Conservation (phyloP, 2,888 invertebrate genomes). For the Leptodirus hochenwartii region DNA sequence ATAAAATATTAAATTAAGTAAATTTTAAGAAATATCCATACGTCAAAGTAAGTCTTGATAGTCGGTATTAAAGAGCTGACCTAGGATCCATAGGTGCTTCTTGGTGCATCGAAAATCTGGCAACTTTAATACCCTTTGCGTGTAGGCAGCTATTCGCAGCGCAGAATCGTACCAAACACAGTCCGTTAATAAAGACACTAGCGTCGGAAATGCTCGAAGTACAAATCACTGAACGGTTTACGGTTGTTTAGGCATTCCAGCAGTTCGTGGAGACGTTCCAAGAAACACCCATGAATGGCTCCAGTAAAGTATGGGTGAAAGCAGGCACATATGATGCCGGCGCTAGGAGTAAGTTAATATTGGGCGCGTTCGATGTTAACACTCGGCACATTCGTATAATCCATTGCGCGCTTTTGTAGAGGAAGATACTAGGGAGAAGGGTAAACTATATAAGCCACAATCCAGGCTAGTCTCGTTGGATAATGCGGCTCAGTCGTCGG, state of each 20-base stretch:
- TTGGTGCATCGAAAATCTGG: too few species aligned
- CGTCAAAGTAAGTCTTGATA: too few species aligned
- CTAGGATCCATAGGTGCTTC: too few species aligned
- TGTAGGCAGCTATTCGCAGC: too few species aligned
- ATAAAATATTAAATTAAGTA: too few species aligned
- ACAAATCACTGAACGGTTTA: too few species aligned
- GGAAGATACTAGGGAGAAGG: slow-evolving; percentile 77
- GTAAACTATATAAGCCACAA: slow-evolving; percentile 83
- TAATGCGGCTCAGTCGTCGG: slow-evolving; percentile 34
- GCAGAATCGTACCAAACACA: too few species aligned
- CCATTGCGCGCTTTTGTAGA: slow-evolving; percentile 30
- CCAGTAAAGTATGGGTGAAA: slow-evolving; percentile 89
- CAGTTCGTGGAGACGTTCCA: slow-evolving; percentile 96
- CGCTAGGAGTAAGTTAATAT: slow-evolving; percentile 51
- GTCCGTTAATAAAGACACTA: too few species aligned
- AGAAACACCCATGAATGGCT: slow-evolving; percentile 58
- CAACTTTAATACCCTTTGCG: too few species aligned
- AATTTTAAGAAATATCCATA: too few species aligned
- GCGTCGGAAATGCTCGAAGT: too few species aligned
- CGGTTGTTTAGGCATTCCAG: slow-evolving; percentile 81
- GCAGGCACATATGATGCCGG: slow-evolving; percentile 95
- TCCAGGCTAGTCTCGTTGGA: slow-evolving; percentile 42
- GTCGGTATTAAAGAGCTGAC: too few species aligned
- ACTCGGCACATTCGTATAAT: neutral
- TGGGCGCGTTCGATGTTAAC: slow-evolving; percentile 1